Evolutionary conservation across 2,888 invertebrate species (phyloP), one percentile per base, ranked within the genome.

Genomic region (Heliconius cydno): DNA sequence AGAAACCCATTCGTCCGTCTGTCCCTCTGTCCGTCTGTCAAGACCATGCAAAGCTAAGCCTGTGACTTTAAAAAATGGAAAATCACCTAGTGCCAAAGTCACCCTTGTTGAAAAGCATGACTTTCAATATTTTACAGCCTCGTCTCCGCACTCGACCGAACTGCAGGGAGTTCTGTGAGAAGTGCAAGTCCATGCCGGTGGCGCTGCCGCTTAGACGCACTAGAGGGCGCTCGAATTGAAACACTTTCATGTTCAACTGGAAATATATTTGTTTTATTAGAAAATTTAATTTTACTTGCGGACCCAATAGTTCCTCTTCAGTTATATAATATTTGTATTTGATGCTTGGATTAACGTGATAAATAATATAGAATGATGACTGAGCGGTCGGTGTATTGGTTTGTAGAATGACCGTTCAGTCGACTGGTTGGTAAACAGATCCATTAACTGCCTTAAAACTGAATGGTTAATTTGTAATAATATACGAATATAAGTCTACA

Each of bases 91-190:
- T 87, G 41, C 92, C 92, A 84, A 92, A 93, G 82, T 94, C 93
- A 52, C 95, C 94, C 81, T 92, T 91, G 83, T 95, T 95, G 46
- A 88, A 83, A 41, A 95, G 87, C 94, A 94, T 92, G 22, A 95
- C 91, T 86, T 94, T 94, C 12, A 94, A 85, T 85, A 91, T 90
- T 85, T 92, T 95, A 85, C 91, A 91, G 0, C 93, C 94, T 1
- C 90, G 90, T 83, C 91, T 93, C 60, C 94, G 90, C 66, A 95
- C 94, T 78, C 92, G 89, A 9, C 94, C 95, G 81, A 95, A 95
- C 83, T 95, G 94, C 76, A 95, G 84, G 0, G 94, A 94, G 82
- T 90, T 91, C 83, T 94, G 94, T 82, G 91, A 94, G 73, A 95
- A 90, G 76, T 86, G 86, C 13, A 95, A 84, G 78, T 87, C 89